Conservation (phyloP, 2,113 vertebrate species). For the Nothoprocta perdicaria region DNA sequence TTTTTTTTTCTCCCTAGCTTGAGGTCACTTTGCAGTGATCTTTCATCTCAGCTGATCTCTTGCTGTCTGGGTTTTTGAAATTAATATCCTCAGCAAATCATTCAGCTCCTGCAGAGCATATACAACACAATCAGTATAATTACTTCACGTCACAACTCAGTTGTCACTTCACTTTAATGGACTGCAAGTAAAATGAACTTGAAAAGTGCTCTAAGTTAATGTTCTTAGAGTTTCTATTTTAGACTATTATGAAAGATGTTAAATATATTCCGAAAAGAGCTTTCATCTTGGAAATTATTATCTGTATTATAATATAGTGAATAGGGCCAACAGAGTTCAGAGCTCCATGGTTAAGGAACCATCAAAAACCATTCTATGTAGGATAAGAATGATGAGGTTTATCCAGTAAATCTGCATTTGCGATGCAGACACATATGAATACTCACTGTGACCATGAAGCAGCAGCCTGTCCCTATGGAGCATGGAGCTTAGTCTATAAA, state of each 20-base stretch:
- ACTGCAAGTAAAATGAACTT: constrained; percentile 51
- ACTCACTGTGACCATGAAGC: neutral
- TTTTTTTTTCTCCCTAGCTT: neutral
- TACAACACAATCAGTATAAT: constrained; percentile 64
- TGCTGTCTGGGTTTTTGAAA: constrained; percentile 45
- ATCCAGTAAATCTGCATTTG: neutral
- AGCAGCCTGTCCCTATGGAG: neutral
- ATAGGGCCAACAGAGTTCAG: neutral
- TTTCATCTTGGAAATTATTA: constrained; percentile 16
- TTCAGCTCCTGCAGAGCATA: constrained; percentile 15
- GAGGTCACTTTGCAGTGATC: constrained; percentile 47
- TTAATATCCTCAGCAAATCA: constrained; percentile 58
- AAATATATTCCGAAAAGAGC: constrained; percentile 15
- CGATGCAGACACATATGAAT: neutral
- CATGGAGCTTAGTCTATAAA: neutral
- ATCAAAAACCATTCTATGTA: neutral
- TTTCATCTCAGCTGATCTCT: constrained; percentile 53
- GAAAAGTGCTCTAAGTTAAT: constrained; percentile 33
- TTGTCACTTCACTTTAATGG: constrained; percentile 60
- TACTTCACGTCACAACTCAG: constrained; percentile 50
- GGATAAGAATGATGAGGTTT: neutral
- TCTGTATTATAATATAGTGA: neutral
- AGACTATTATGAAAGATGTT: constrained; percentile 13
- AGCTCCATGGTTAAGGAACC: neutral
- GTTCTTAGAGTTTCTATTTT: constrained; percentile 48